Evolutionary conservation across 2,888 invertebrate species (phyloP).

Genomic region (Polia nebulosa): DNA sequence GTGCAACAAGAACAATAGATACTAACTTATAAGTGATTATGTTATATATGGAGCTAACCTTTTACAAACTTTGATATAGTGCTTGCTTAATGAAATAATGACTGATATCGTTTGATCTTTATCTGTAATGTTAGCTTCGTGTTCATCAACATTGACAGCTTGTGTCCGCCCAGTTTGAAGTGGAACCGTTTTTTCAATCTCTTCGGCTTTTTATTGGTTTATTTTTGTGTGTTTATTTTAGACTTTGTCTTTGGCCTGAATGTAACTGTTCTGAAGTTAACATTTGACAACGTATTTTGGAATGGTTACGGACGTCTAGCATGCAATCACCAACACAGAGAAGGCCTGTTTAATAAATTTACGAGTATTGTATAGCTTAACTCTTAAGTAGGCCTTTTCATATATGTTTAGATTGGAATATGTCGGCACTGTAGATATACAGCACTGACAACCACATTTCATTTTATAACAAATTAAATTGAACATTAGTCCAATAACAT

Average conservation of each 20-base stretch:
- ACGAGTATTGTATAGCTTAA: background rate
- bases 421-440: background rate
- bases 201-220: background rate
- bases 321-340: background rate
- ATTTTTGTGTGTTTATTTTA: background rate
- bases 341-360: background rate
- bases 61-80: constrained; percentile 40
- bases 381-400: background rate
- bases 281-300: background rate
- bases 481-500: background rate
- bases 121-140: constrained; percentile 44
- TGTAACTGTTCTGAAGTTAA: background rate
- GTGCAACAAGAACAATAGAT: constrained; percentile 43
- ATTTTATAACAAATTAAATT: constrained; percentile 5
- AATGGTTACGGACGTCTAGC: background rate
- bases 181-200: constrained; percentile 4
- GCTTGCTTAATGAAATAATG: constrained; percentile 46
- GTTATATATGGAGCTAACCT: constrained; percentile 48
- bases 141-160: constrained; percentile 53
- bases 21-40: constrained; percentile 29
- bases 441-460: background rate
- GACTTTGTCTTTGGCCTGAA: background rate
- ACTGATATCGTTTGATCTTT: constrained; percentile 44
- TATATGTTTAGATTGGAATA: background rate
- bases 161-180: constrained; percentile 33